These are phyloP conservation scores for Pseudomyrmex dendroicus DNA, from an alignment of 1,140 invertebrate species.

Conservation along the genomic window DNA sequence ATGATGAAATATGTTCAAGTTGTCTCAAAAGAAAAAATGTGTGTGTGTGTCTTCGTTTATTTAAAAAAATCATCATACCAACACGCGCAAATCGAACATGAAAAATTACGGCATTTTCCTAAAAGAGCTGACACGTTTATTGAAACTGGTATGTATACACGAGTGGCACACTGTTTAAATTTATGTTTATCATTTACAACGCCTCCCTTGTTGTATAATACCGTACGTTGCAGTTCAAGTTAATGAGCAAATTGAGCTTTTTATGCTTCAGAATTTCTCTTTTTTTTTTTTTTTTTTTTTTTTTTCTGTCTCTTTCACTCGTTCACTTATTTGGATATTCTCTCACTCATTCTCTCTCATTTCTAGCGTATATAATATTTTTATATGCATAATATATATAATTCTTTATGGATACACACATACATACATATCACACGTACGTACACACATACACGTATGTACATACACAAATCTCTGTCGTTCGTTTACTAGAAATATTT, in stretches of 20 bases:
- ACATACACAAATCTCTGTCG: not conserved
- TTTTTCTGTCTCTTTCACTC: not conserved
- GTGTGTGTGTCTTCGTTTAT: too few species aligned
- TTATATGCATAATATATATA: constrained; percentile 21
- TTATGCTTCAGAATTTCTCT: not conserved
- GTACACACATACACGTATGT: constrained; percentile 23
- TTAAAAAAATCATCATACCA: too few species aligned
- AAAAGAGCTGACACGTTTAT: constrained; percentile 65
- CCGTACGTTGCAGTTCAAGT: constrained; percentile 4
- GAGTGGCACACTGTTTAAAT: constrained; percentile 56
- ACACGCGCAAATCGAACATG: too few species aligned
- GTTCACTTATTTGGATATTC: not conserved
- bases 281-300: not conserved
- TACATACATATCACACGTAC: not conserved
- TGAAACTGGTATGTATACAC: constrained; percentile 65
- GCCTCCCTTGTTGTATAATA: constrained; percentile 23
- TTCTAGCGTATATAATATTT: not conserved
- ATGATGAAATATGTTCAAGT: too few species aligned
- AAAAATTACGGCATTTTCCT: constrained; percentile 37
- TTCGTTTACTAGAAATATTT: not conserved
- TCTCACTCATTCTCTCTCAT: not conserved
- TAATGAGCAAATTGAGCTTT: constrained; percentile 46
- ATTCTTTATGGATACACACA: too few species aligned
- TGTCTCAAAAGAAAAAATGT: too few species aligned
- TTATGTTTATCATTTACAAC: constrained; percentile 21